Percentiles rank a stretch among this genome's conserved stretches.
Evolutionary conservation across 2,113 vertebrate species (phyloP).

Genomic region (Pampusana beccarii): DNA sequence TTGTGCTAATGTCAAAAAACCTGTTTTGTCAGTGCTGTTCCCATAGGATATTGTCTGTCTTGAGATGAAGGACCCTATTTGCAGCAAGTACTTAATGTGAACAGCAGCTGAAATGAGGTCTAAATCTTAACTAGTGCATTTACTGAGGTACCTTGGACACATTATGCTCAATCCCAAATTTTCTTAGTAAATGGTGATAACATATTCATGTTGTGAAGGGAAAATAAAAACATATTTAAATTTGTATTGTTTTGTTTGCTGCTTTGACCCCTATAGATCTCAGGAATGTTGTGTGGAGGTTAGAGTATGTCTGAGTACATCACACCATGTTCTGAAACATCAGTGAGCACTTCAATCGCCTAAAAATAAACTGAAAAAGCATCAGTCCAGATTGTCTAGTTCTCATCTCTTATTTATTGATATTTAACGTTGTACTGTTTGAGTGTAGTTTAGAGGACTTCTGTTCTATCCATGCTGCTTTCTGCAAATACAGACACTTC

Average conservation of each 20-base stretch:
- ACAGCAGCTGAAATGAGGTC: neutral
- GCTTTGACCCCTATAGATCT: neutral
- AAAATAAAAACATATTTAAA: neutral
- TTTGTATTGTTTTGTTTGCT: neutral
- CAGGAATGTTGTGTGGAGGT: neutral
- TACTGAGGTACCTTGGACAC: neutral
- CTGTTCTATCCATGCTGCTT: neutral
- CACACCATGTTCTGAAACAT: neutral
- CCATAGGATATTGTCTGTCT: neutral
- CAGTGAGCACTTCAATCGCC: neutral
- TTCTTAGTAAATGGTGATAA: neutral
- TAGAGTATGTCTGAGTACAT: neutral
- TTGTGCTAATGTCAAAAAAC: neutral
- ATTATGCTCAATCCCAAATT: neutral
- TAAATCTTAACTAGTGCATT: neutral
- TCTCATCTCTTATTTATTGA: neutral
- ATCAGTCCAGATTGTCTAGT: neutral
- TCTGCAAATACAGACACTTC: neutral
- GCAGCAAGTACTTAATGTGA: neutral
- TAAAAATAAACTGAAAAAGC: slow-evolving; percentile 29
- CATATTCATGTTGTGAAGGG: neutral
- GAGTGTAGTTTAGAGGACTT: neutral
- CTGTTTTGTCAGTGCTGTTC: neutral
- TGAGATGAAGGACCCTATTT: neutral
- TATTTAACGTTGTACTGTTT: neutral